Base-by-base conservation (phyloP, 2,797 vertebrate species). In the Sebastes kiyomatsui region DNA sequence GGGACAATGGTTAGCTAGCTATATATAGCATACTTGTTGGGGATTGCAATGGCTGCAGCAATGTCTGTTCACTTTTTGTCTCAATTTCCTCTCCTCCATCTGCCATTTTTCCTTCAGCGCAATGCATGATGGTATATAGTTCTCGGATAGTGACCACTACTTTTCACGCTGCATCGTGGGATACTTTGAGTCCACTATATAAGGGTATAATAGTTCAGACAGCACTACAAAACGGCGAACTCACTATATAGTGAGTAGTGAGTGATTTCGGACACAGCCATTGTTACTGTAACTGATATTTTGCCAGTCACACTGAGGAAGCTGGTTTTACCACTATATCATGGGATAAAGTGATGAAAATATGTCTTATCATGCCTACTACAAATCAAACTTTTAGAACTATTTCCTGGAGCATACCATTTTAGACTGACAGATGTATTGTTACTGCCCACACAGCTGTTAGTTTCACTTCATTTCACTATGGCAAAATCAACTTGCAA, bases 141-240 rank as follows among this genome's bases (percentile, higher is more conserved):
- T 42, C 38, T 42, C 6, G 38, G 0, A 42, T 42, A 42, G 38
- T 42, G 38, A 42, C 38, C 38, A 42, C 38, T 42, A 42, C 38
- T 42, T 42, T 42, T 42, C 38, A 42, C 1, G 6, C 0, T 42
- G 38, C 38, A 42, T 42, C 0, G 38, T 42, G 38, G 38, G 38
- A 42, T 42, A 42, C 38, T 42, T 42, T 42, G 38, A 42, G 38
- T 42, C 38, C 38, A 16, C 38, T 42, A 42, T 42, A 42, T 42
- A 42, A 42, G 3, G 38, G 14, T 42, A 42, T 42, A 42, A 42
- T 42, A 42, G 0, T 42, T 16, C 0, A 16, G 38, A 42, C 38
- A 42, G 38, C 38, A 16, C 14, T 42, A 0, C 38, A 16, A 42
- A 42, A 42, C 0, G 0, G 14, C 38, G 6, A 42, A 42, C 38